phyloP scores from a whole-genome alignment of 2,113 vertebrate species.

The Protomyctophum bolini region DNA sequence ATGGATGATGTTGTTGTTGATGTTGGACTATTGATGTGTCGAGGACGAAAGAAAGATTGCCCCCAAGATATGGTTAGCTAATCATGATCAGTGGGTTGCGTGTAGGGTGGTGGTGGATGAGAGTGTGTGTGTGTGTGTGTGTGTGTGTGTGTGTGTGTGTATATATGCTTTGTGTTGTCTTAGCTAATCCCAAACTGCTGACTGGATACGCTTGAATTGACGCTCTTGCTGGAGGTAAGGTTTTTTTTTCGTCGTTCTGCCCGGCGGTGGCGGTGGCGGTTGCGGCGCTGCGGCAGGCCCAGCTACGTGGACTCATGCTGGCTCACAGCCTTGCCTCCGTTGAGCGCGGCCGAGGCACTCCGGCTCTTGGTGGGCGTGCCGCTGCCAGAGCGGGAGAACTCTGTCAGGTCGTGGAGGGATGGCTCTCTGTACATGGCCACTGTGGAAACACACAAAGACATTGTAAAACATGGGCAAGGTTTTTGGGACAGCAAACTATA shows the following conservation, averaged over 20 bases:
- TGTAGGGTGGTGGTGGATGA: too few species aligned
- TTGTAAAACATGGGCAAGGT: too few species aligned
- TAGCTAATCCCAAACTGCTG: slow-evolving; percentile 81
- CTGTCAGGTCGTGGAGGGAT: slow-evolving; percentile 96
- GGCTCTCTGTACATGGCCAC: slow-evolving; percentile 99
- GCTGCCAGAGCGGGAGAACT: slow-evolving; percentile 97
- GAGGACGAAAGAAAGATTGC: slow-evolving; percentile 40
- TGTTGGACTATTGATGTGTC: slow-evolving; percentile 36
- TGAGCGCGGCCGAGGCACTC: slow-evolving; percentile 95
- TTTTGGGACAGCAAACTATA: too few species aligned
- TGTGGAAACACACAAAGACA: slow-evolving; percentile 69
- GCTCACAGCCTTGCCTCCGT: slow-evolving; percentile 97
- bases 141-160: slow-evolving; percentile 26
- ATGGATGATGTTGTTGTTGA: slow-evolving; percentile 43
- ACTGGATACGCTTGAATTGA: slow-evolving; percentile 85
- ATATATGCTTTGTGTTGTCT: slow-evolving; percentile 58
- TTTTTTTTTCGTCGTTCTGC: slow-evolving; percentile 84
- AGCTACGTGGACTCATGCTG: slow-evolving; percentile 98
- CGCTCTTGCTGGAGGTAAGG: slow-evolving; percentile 93
- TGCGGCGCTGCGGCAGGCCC: slow-evolving; percentile 53
- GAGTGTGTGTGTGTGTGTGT: slow-evolving; percentile 25
- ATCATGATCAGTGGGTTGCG: slow-evolving; percentile 31
- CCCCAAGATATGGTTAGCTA: slow-evolving; percentile 35
- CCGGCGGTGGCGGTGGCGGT: slow-evolving; percentile 70
- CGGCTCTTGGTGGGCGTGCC: slow-evolving; percentile 98